Base-by-base conservation (phyloP, 2,113 vertebrate genomes). In the Pithys albifrons region DNA sequence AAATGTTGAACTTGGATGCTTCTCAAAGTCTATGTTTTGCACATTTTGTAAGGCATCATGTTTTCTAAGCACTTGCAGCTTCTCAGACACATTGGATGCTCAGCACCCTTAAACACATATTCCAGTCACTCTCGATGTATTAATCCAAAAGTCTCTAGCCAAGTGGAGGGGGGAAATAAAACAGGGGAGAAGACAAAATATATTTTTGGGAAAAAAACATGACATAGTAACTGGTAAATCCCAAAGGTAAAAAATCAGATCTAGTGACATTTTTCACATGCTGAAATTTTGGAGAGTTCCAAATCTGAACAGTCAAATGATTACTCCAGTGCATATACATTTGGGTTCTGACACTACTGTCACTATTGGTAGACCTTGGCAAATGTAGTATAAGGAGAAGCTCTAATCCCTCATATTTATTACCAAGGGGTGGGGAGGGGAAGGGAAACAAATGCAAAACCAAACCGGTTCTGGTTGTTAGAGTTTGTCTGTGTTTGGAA, bases 401-500 rank as follows among this genome's bases (percentile, higher is more conserved):
- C 31, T 76, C 59, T 77, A 71, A 92, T 45, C 55, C 14, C 29
- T 23, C 17, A 59, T 35, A 61, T 41, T 28, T 76, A 41, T 89
- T 84, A 58, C 31, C 51, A 45, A 1, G 2, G n/a, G 31, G 0
- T 1, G 2, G 37, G 31, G 0, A n/a, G 23, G 35, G 12, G 39
- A 52, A 27, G 7, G 9, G 16, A 64, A 39, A 31, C 16, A 35
- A 80, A 17, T 22, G 33, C 33, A 19, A 18, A 46, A 35, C 20
- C 8, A 67, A 86, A 71, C 14, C 8, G 45, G 12, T 45, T 73
- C 15, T n/a, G 24, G 33, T 43, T 43, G 9, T 64, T 67, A 87
- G 19, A 87, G 18, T 51, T 55, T 59, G n/a, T 10, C 19, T 83
- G 28, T 41, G 28, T 70, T 91, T 88, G 19, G 65, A 77, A 83